Percentiles rank a stretch among this genome's conserved stretches.
Evolutionary conservation across 64 coral and sea anemone genomes (phyloP).

Genomic region (Actinia tenebrosa): DNA sequence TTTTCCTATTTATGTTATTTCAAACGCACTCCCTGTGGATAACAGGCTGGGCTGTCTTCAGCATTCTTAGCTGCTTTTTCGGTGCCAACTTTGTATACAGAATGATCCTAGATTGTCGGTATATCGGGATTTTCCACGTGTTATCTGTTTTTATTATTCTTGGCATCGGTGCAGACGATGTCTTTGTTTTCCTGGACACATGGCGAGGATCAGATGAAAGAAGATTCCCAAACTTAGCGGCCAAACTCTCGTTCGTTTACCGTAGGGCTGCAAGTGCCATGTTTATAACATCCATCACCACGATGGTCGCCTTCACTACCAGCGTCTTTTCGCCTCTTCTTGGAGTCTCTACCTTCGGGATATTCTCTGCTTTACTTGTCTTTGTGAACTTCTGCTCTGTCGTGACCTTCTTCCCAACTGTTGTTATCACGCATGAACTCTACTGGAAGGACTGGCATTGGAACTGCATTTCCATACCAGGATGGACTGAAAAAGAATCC

Average conservation of each 20-base stretch:
- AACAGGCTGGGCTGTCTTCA: conserved; percentile 95
- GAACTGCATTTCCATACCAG: conserved; percentile 38
- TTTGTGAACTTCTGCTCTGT: conserved; percentile 89
- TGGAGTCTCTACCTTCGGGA: conserved; percentile 90
- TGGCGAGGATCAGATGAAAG: conserved; percentile 72
- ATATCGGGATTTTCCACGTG: conserved; percentile 97
- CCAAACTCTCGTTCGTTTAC: conserved; percentile 70
- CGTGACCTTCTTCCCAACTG: conserved; percentile 82
- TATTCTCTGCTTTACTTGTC: conserved; percentile 91
- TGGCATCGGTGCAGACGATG: conserved; percentile 93
- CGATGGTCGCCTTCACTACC: conserved; percentile 85
- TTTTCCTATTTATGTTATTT: conserved; percentile 90
- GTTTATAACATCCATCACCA: conserved; percentile 94
- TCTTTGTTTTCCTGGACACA: conserved; percentile 95
- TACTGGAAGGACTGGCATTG: conserved; percentile 72
- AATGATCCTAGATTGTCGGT: conserved; percentile 81
- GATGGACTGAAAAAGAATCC: conserved; percentile 44
- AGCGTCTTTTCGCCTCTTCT: conserved; percentile 90
- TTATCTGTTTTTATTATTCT: conserved; percentile 96
- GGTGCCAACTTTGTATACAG: conserved; percentile 86
- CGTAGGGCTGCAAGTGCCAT: conserved; percentile 80
- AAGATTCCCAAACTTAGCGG: conserved; percentile 45
- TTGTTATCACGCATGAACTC: conserved; percentile 76
- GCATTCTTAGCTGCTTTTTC: conserved; percentile 87
- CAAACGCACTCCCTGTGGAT: conserved; percentile 93